Base-by-base conservation (phyloP, 2,797 vertebrate species). In the Parambassis ranga region DNA sequence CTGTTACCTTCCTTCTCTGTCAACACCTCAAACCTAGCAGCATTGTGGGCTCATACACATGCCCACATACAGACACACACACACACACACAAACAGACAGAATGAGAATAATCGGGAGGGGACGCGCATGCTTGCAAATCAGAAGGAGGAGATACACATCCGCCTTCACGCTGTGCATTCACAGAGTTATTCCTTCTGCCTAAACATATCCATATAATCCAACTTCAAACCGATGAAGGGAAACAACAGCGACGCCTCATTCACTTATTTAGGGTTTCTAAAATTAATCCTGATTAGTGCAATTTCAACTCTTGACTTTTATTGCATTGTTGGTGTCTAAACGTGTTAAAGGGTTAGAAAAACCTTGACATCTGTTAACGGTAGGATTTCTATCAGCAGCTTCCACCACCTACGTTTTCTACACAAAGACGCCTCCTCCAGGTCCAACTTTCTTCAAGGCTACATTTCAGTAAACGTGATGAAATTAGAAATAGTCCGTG, bases 1-100 rank as follows among this genome's bases (percentile, higher is more conserved):
- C 76, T 85, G 49, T 86, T 81, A 82, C 76, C 82, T 85, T 87
- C 79, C 80, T 80, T 58, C 53, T 85, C 85, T 67, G 68, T 89
- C 85, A 65, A 10, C 85, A 68, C 76, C 65, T 83, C 55, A 23
- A n/a, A 8, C 16, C 24, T 70, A 48, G 68, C 58, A 55, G 49
- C 60, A 81, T 49, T 73, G 41, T 77, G 32, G 33, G 14, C 30
- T 20, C 23, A 61, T 55, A 69, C 38, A 59, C 38, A 35, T 35
- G 2, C 22, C 10, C 55, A 30, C 31, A 43, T n/a, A 20, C 41
- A 39, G 15, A 51, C 33, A 16, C 13, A 32, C 32, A 15, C 33
- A 26, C 39, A 16, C 48, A 47, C 18, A 46, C 57, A 62, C 18
- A 50, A 41, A 64, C n/a, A 69, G 36, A 48, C 50, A 53, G 31